Evolutionary conservation across 2,888 invertebrate species (phyloP).

Genomic region (Furcula furcula): DNA sequence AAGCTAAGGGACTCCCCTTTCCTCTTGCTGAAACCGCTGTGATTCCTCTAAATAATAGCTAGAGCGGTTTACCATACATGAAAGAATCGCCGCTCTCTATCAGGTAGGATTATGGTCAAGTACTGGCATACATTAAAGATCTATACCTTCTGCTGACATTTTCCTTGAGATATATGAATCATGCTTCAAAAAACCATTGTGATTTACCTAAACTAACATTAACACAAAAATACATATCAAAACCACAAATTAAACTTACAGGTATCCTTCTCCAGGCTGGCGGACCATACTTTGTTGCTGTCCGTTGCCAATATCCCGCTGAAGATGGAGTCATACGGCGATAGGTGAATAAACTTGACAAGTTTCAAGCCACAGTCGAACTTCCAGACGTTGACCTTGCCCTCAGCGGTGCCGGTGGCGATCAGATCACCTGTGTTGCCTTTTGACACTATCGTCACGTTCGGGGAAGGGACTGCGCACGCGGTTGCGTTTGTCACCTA

Average conservation of each 20-base stretch:
- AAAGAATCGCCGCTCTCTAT: too few relatives aligned
- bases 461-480: constrained; percentile 84
- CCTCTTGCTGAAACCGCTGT: too few relatives aligned
- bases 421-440: constrained; percentile 82
- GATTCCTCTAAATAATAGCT: too few relatives aligned
- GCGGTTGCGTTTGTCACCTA: constrained; percentile 90
- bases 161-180: too few relatives aligned
- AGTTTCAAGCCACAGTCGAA: constrained; percentile 89
- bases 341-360: constrained; percentile 81
- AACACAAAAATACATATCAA: constrained; percentile 15
- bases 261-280: constrained; percentile 70
- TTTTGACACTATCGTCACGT: constrained; percentile 81
- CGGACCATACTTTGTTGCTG: constrained; percentile 71
- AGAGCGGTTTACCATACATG: too few relatives aligned
- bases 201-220: background rate
- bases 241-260: too few relatives aligned
- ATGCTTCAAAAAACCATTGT: too few relatives aligned
- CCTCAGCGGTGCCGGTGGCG: constrained; percentile 81
- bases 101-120: too few relatives aligned
- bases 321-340: constrained; percentile 75
- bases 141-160: too few relatives aligned
- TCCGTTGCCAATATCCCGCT: constrained; percentile 69
- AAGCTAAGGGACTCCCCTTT: too few relatives aligned
- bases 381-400: constrained; percentile 91
- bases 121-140: too few relatives aligned